A percentile compares a stretch with the other conserved stretches of the same genome.
Conservation (phyloP, 1,140 invertebrate species). For the Drosophila kohkoa region DNA sequence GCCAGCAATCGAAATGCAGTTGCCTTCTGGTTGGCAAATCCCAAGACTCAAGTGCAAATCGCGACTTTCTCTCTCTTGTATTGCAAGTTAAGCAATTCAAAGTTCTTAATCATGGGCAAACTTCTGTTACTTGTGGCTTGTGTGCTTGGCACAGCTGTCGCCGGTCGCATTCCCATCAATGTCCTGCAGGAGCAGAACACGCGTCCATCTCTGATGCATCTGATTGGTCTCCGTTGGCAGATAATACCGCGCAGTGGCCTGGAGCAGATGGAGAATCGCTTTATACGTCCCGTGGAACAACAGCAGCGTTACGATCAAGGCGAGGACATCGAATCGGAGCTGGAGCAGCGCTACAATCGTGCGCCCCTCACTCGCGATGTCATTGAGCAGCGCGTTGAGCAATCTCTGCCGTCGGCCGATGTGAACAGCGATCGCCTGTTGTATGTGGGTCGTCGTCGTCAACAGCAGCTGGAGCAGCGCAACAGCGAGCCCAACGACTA, state of each 20-base stretch:
- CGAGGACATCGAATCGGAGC: slow-evolving; percentile 10
- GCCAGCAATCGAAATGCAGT: slow-evolving; percentile 6
- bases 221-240: neutral
- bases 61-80: neutral
- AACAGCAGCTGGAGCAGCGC: slow-evolving; percentile 26
- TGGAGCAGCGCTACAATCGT: slow-evolving; percentile 34
- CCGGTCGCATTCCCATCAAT: slow-evolving; percentile 7
- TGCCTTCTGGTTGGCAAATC: slow-evolving; percentile 6
- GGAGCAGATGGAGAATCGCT: neutral
- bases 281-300: neutral
- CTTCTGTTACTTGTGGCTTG: slow-evolving; percentile 18
- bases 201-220: neutral
- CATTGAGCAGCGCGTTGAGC: neutral
- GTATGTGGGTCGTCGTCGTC: slow-evolving; percentile 53
- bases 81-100: neutral
- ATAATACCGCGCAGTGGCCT: neutral
- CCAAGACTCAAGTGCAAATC: slow-evolving; percentile 9
- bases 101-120: slow-evolving; percentile 14
- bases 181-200: neutral
- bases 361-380: slow-evolving; percentile 46
- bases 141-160: slow-evolving; percentile 14
- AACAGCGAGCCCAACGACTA: too few relatives aligned
- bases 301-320: slow-evolving; percentile 6
- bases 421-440: slow-evolving; percentile 53
- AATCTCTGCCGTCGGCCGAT: slow-evolving; percentile 36